Evolutionary conservation across 2,888 invertebrate genomes (phyloP), one percentile per base, ranked within the genome.

Genomic region (Trachelus tabidus): DNA sequence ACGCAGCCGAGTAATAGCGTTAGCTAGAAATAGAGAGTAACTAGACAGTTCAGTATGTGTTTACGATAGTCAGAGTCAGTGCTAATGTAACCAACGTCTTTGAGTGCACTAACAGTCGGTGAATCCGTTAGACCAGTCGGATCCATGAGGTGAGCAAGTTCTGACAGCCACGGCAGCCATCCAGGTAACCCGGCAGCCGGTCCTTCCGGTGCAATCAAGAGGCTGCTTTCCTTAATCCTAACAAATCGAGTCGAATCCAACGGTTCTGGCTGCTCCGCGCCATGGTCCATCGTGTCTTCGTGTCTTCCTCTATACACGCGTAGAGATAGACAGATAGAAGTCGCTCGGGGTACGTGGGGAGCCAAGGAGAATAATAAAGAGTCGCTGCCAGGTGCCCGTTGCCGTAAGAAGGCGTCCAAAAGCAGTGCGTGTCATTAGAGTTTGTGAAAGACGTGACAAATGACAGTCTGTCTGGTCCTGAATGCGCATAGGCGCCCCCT

Each of bases 381-480:
- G 86, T 85, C 84, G 82, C 85, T 90, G 89, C 91, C 91, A 91
- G 91, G 90, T 91, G 91, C 88, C 89, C 80, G 85, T 85, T 85
- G 86, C 86, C 82, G 82, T 82, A 83, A 86, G 89, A 89, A 88
- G 89, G 87, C 87, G 88, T 89, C 88, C 87, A 88, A 90, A 89
- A 91, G 90, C 90, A 90, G 91, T 90, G 89, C 90, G 90, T 90
- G 90, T 91, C 91, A 91, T 91, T 91, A 91, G 90, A 91, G 88
- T 86, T 84, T 86, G 87, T 89, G 89, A 90, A 90, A 89, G 90
- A 91, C 89, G 87, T 91, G 90, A 91, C 91, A 91, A 91, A 91
- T 91, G 91, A 91, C 89, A 88, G 85, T 89, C 90, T 89, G 91
- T 91, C 90, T 86, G 83, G 83, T 83, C 83, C 83, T 90, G 91